Evolutionary conservation across 2,888 invertebrate genomes (phyloP).

Genomic region (Saturnia pavonia): DNA sequence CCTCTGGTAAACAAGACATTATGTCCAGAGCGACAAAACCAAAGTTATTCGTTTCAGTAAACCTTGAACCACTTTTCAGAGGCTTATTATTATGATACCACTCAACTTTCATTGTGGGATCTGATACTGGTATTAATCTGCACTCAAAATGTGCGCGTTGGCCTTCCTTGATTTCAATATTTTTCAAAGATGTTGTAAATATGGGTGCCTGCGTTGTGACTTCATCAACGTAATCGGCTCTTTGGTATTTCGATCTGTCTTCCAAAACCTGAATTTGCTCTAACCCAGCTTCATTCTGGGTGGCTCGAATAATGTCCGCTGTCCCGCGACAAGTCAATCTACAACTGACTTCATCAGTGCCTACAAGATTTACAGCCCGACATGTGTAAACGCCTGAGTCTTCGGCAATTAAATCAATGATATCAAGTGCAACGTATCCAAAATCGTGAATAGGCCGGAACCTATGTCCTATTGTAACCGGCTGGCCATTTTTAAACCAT

Average conservation of each 20-base stretch:
- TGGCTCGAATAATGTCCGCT: slow-evolving; percentile 90
- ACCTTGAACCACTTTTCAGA: slow-evolving; percentile 95
- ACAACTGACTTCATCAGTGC: slow-evolving; percentile 92
- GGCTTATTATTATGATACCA: slow-evolving; percentile 97
- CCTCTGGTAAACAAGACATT: slow-evolving; percentile 96
- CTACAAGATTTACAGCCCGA: slow-evolving; percentile 94
- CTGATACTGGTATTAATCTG: slow-evolving; percentile 95
- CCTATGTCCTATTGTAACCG: slow-evolving; percentile 95
- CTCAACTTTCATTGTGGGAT: slow-evolving; percentile 95
- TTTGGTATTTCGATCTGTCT: slow-evolving; percentile 89
- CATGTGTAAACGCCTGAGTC: slow-evolving; percentile 97
- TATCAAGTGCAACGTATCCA: slow-evolving; percentile 98
- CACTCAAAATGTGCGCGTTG: slow-evolving; percentile 97
- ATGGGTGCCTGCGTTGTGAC: slow-evolving; percentile 94
- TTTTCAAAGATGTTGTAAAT: slow-evolving; percentile 95
- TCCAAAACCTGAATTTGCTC: slow-evolving; percentile 95
- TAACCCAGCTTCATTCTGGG: slow-evolving; percentile 93
- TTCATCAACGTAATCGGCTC: slow-evolving; percentile 89
- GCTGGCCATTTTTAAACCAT: slow-evolving; percentile 97
- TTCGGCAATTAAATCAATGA: slow-evolving; percentile 97
- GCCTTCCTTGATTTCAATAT: slow-evolving; percentile 95
- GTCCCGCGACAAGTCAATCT: slow-evolving; percentile 87
- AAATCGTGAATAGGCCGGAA: slow-evolving; percentile 99
- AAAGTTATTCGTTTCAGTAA: slow-evolving; percentile 97
- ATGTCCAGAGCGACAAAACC: slow-evolving; percentile 99